Evolutionary conservation across 2,797 vertebrate species (phyloP).

Genomic region (Platalea minor): DNA sequence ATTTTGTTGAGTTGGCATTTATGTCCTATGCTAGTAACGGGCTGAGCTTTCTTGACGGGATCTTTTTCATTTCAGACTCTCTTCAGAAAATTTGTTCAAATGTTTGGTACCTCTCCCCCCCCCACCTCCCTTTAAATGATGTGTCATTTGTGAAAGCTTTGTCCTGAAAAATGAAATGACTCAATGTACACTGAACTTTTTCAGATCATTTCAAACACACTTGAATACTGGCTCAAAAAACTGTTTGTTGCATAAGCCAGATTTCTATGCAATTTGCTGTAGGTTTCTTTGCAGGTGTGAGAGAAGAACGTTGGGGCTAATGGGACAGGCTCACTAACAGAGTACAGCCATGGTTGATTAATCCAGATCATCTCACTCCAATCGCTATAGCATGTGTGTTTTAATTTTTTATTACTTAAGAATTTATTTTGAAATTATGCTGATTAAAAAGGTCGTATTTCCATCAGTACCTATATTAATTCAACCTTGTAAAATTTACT

Average conservation of each 20-base stretch:
- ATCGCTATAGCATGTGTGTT: not conserved
- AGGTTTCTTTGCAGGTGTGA: not conserved
- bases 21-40: not conserved
- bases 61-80: not conserved
- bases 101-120: not conserved
- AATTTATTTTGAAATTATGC: slow-evolving; percentile 44
- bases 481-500: slow-evolving; percentile 47
- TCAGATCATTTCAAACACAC: not conserved
- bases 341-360: not conserved
- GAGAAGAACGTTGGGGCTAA: not conserved
- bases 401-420: slow-evolving; percentile 30
- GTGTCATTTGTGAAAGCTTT: not conserved
- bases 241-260: not conserved
- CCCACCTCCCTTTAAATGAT: too few relatives aligned
- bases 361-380: not conserved
- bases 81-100: not conserved
- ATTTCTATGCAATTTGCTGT: not conserved
- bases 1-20: not conserved
- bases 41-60: not conserved
- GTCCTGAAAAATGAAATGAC: not conserved
- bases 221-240: not conserved
- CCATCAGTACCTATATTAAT: slow-evolving; percentile 34
- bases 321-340: not conserved
- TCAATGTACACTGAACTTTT: not conserved
- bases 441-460: slow-evolving; percentile 47